Base-by-base conservation (phyloP, 2,888 invertebrate species). In the Aphodius granarius region DNA sequence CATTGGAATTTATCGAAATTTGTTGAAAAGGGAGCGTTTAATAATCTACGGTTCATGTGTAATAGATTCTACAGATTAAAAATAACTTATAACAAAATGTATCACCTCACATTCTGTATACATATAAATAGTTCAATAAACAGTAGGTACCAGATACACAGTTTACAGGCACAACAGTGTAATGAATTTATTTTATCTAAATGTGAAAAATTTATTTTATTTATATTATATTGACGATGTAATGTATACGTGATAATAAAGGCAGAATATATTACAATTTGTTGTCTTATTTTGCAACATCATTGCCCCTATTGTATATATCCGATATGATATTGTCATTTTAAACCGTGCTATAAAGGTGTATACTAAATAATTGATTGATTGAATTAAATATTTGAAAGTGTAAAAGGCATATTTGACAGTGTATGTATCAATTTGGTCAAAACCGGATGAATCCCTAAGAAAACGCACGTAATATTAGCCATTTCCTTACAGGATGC, bases 191-290 rank as follows among this genome's bases (percentile, higher is more conserved):
- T 68, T 68, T 68, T 68, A 20, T 68, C 68, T 68, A 68, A 68
- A 68, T 68, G 68, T 68, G 20, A 68, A 22, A 68, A 22, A 68
- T 68, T 68, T 68, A 68, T 68, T 68, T 68, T 68, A 68, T 68
- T 68, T 68, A 16, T 68, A 68, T 68, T 68, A n/a, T 68, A 68
- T 66, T 66, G 66, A 66, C 1, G 66, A 66, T 20, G 22, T n/a
- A 21, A 68, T 68, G 68, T 68, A 68, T 68, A 68, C 68, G 68
- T 68, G 68, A 68, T 68, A 68, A 68, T 68, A 68, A 68, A 68
- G 68, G 68, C 68, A 68, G 68, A 68, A 68, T 68, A 68, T 68
- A 68, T 68, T 68, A 21, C 20, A 66, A 66, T 15, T 4, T 4
- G 19, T n/a, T 66, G 20, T 66, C 19, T 68, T 68, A 17, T 2